Base-by-base conservation (phyloP, 2,888 invertebrate species). In the Branchellion lobata region DNA sequence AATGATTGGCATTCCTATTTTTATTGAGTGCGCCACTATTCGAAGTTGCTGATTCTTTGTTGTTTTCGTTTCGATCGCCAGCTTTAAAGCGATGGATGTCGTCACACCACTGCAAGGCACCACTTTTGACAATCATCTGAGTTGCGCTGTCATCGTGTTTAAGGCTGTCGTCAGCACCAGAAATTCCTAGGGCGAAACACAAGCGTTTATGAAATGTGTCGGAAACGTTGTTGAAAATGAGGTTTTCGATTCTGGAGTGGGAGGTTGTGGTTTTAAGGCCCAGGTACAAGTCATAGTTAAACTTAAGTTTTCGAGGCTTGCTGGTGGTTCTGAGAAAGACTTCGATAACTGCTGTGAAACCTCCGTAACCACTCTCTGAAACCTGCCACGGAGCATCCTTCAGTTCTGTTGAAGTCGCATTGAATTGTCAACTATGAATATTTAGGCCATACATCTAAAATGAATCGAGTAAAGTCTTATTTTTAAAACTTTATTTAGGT, bases 321-420 rank as follows among this genome's bases (percentile, higher is more conserved):
- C 61, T 57, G 11, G 29, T 36, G n/a, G 21, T 61, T 65, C 57
- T 77, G 31, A 77, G 57, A 33, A 57, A 36, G 61, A 77, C 40
- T n/a, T 77, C 77, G 24, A 77, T 36, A 29, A n/a, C 24, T n/a
- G 21, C 21, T 24, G 61, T 57, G 61, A 57, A 57, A 5, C 61
- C 61, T 14, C 61, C 61, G 24, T 57, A 57, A 5, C 61, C 61
- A 57, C 61, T 24, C 24, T 57, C 61, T 5, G 5, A n/a, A 8
- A 57, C 61, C 21, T 57, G 11, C 3, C 21, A 57, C 5, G 61
- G 61, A 24, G 61, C 61, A 18, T 24, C 21, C 24, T 57, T 57
- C 8, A 57, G n/a, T 18, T 18, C 61, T 57, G 61, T 57, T 57
- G 40, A 14, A 40, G 40, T n/a, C n/a, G n/a, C n/a, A n/a, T n/a